Base-by-base conservation (phyloP, 2,113 vertebrate genomes). In the Blennius ocellaris region DNA sequence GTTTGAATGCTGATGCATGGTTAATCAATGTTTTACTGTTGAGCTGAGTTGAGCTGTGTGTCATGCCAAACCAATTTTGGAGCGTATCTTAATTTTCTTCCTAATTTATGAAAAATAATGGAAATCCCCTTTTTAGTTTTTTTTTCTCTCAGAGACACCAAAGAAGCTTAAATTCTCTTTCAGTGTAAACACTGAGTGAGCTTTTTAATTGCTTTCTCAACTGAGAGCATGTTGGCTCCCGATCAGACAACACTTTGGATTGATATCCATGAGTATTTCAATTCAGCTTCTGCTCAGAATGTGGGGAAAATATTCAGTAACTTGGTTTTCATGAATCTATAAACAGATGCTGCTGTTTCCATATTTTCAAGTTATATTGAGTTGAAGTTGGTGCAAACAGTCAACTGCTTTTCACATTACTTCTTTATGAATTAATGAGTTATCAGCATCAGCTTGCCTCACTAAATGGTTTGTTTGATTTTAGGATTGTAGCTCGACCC, bases 141-240 rank as follows among this genome's bases (percentile, higher is more conserved):
- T 64, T 54, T 66, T 49, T n/a, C n/a, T 69, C 65, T 70, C 44
- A 72, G 65, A 39, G 11, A 53, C 44, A 63, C 81, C 58, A 66
- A 83, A 76, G 57, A 52, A 47, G 65, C 77, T 78, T 67, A 47
- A 80, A 68, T 67, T 73, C 15, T 65, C 62, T 52, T 47, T 41
- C 2, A 2, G 36, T 51, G n/a, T 67, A 59, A 68, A 62, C 59
- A 60, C 15, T 56, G 48, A 81, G 58, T 65, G 11, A 65, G 70
- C 52, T 64, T 52, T 78, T 76, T 80, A 48, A 85, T 71, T 76
- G 30, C 1, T 61, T 78, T 56, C 57, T 45, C 75, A 11, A 54
- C 41, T 69, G 14, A 51, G 68, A 60, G 47, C 30, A 57, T n/a
- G 9, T 17, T 54, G 38, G 54, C 51, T 66, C 38, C 40, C 15